Evolutionary conservation across 2,113 vertebrate genomes (phyloP), one percentile per base, ranked within the genome.

Genomic region (Vulpes lagopus): DNA sequence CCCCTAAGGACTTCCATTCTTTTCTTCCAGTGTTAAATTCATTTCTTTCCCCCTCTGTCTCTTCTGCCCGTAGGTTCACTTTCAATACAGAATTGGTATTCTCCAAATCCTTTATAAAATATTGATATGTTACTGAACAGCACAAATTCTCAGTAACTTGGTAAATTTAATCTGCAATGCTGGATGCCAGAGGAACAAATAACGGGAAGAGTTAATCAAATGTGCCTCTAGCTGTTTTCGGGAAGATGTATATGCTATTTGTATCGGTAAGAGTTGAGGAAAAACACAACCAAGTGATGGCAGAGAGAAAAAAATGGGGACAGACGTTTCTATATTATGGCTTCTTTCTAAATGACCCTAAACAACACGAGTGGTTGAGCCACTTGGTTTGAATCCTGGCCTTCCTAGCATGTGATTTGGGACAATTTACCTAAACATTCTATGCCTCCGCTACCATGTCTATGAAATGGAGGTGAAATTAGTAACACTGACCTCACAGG

Each of bases 241-340:
- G 64, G 30, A 83, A 1, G 1, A 0, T 14, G 5, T 27, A 2
- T 1, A 3, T 8, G 20, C 17, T 83, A 12, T 3, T 27, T 49
- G 65, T 65, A 32, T 30, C 74, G 20, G 11, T 51, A n/a, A 65
- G 62, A 65, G 1, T 22, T 60, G 8, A 74, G 5, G 17, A 23
- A 19, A 76, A 43, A 20, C 0, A 14, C 6, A 19, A 10, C 2
- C 11, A 62, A 3, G 19, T 7, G 25, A 43, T 35, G 12, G 49
- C 53, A 59, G 16, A 32, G 22, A 49, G 4, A 78, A 11, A 62
- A 7, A 83, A 16, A 32, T 35, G 17, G n/a, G 30, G 11, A 27
- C n/a, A 69, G 10, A 55, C 10, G 35, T 65, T 78, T 25, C n/a
- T 67, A n/a, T 14, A 43, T 5, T 35, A 27, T 27, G 11, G 32